Conservation (phyloP, 2,888 invertebrate genomes). For the Adelognathus sp. region DNA sequence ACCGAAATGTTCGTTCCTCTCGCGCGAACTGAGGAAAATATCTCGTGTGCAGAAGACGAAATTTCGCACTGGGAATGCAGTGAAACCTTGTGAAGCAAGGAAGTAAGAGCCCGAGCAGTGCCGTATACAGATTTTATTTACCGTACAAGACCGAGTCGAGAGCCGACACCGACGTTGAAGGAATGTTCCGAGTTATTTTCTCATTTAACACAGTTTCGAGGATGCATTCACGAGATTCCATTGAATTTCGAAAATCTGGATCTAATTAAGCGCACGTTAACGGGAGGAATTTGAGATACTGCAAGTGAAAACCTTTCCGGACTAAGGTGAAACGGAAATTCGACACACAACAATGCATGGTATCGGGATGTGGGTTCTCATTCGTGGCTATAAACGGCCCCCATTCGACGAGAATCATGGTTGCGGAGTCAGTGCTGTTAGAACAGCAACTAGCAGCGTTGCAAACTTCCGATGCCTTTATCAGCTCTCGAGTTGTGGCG, state of each 20-base stretch:
- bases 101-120: neutral
- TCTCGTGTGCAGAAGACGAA: constrained; percentile 52
- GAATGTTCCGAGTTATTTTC: constrained; percentile 22
- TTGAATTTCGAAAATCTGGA: neutral
- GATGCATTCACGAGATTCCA: neutral
- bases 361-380: neutral
- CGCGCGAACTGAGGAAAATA: constrained; percentile 46
- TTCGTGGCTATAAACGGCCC: neutral
- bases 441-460: neutral
- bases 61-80: constrained; percentile 39
- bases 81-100: constrained; percentile 5
- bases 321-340: too few relatives aligned
- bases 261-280: too few relatives aligned
- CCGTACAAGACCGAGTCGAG: neutral
- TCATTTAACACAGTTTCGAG: neutral
- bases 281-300: too few relatives aligned
- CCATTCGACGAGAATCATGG: neutral
- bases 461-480: constrained; percentile 20
- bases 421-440: neutral
- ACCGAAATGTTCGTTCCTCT: constrained; percentile 43
- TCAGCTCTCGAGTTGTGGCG: neutral
- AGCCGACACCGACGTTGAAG: neutral
- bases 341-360: neutral
- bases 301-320: too few relatives aligned
- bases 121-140: constrained; percentile 31